phyloP scores from a whole-genome alignment of 2,113 vertebrate species.

The Calyptomena viridis region DNA sequence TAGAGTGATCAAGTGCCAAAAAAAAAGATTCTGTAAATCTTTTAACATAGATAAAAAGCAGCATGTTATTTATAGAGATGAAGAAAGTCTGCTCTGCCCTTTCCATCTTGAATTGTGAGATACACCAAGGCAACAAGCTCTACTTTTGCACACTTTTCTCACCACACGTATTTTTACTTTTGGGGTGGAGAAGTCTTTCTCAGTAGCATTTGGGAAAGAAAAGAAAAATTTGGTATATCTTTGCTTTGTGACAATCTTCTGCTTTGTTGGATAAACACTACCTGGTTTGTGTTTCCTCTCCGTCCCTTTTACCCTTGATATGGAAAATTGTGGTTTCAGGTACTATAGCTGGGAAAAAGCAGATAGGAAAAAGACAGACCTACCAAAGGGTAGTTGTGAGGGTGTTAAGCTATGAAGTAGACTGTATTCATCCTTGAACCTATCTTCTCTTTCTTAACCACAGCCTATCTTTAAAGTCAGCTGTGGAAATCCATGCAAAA shows the following conservation, averaged over 20 bases:
- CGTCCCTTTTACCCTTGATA: fast-evolving
- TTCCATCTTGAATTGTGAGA: conserved; percentile 13
- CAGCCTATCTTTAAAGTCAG: neutral
- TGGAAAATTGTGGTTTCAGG: neutral
- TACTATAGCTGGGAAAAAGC: neutral
- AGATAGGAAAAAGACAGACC: neutral
- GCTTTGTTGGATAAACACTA: neutral
- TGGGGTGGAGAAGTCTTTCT: neutral
- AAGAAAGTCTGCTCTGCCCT: neutral
- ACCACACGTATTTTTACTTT: neutral
- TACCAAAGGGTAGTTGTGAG: neutral
- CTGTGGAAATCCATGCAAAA: neutral
- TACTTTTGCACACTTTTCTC: neutral
- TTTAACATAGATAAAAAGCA: conserved; percentile 13
- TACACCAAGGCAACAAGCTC: neutral
- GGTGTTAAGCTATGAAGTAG: neutral
- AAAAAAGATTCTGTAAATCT: conserved; percentile 35
- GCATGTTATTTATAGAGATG: conserved; percentile 8
- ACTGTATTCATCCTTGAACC: neutral
- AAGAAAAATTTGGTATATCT: neutral
- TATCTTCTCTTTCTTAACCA: neutral
- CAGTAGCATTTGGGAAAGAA: fast-evolving
- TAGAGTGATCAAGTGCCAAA: neutral
- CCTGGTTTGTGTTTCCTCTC: neutral
- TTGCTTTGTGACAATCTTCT: neutral